Evolutionary conservation across 53 echinoderm and acorn worm genomes (phyloP).

Genomic region (Pentamera pediparva): DNA sequence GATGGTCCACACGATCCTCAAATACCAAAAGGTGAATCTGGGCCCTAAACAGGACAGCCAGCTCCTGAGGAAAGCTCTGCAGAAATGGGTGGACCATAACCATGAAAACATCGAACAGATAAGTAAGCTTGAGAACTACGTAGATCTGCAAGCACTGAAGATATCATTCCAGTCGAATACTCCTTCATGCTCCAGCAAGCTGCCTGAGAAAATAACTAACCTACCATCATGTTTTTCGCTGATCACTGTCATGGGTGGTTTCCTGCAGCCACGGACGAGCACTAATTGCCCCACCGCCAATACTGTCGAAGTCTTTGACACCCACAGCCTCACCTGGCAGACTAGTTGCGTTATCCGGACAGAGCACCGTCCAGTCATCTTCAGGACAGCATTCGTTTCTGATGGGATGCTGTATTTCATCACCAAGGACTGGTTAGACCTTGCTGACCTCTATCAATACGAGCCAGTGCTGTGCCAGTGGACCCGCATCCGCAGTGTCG

Average conservation of each 20-base stretch:
- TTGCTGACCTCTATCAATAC: not conserved
- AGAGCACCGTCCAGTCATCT: not conserved
- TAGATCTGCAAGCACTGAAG: not conserved
- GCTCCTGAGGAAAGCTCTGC: not conserved
- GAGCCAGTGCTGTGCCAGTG: conserved; percentile 2
- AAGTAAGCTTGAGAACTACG: not conserved
- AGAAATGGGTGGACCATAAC: conserved; percentile 10
- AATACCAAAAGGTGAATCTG: conserved; percentile 1
- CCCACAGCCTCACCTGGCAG: not conserved
- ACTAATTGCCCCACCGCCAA: conserved; percentile 6
- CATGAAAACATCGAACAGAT: not conserved
- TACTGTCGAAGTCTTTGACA: conserved; percentile 21
- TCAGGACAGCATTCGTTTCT: conserved; percentile 1
- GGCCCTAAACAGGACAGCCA: not conserved
- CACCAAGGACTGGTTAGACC: not conserved
- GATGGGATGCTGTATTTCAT: conserved; percentile 19
- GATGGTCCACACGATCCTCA: conserved; percentile 1
- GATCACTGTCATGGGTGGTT: conserved; percentile 13
- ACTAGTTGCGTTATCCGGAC: conserved; percentile 3
- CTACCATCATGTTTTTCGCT: conserved; percentile 13
- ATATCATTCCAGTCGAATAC: not conserved
- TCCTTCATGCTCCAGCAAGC: not conserved
- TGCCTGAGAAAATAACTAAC: not conserved
- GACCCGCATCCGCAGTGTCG: not conserved
- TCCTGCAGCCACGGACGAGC: conserved; percentile 16